phyloP scores from a whole-genome alignment of 2,888 invertebrate genomes.

The Rutpela maculata region DNA sequence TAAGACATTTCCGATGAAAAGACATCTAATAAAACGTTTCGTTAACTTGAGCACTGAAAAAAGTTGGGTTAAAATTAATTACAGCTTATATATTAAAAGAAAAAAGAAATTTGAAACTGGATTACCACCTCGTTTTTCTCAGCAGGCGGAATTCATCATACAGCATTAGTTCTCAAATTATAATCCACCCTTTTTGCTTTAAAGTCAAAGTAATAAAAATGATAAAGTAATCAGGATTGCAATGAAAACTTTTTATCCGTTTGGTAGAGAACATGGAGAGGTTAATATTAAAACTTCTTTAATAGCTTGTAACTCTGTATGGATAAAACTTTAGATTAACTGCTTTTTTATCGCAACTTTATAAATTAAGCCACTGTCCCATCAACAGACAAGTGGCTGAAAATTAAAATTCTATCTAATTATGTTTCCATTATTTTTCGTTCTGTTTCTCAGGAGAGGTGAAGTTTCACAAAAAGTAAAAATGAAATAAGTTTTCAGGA shows the following conservation, averaged over 20 bases:
- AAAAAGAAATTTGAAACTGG: background rate
- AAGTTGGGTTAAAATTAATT: background rate
- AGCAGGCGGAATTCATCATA: slow-evolving; percentile 4
- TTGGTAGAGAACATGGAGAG: slow-evolving; percentile 46
- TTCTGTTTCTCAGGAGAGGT: background rate
- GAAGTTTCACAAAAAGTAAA: background rate
- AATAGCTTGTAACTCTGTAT: slow-evolving; percentile 56
- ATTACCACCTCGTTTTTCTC: background rate
- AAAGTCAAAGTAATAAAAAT: slow-evolving; percentile 60
- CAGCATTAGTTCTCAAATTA: slow-evolving; percentile 41
- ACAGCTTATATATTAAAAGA: background rate
- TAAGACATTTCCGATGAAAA: background rate
- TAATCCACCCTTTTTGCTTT: slow-evolving; percentile 21
- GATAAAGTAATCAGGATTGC: slow-evolving; percentile 62
- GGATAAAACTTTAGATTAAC: slow-evolving; percentile 56
- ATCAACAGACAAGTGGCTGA: slow-evolving; percentile 32
- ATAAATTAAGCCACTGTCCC: slow-evolving; percentile 39
- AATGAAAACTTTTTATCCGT: slow-evolving; percentile 61
- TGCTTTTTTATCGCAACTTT: slow-evolving; percentile 50
- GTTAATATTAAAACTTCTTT: slow-evolving; percentile 58
- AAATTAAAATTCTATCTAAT: slow-evolving; percentile 41
- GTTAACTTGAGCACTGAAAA: background rate
- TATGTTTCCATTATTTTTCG: slow-evolving; percentile 39
- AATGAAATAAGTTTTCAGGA: background rate
- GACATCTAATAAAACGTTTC: background rate